phyloP scores from a whole-genome alignment of 2,888 invertebrate species.

The Escarpia spicata region DNA sequence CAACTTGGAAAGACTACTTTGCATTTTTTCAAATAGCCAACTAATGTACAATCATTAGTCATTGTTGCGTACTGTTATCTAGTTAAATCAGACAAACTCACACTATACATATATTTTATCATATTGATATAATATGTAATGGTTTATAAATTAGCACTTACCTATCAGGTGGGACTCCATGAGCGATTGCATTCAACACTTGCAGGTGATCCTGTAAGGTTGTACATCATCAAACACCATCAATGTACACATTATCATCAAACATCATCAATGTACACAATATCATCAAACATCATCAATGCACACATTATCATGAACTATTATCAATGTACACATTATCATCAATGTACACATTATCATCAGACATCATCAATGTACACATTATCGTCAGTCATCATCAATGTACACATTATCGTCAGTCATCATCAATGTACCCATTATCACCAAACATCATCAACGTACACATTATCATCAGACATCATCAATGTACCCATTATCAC shows the following conservation, averaged over 20 bases:
- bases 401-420: too few relatives aligned
- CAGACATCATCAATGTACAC: too few relatives aligned
- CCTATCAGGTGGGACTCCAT: constrained; percentile 38
- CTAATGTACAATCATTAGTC: background rate
- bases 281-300: too few relatives aligned
- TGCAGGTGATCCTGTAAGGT: constrained; percentile 49
- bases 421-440: too few relatives aligned
- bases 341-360: too few relatives aligned
- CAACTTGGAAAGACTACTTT: background rate
- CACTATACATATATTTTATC: background rate
- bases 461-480: too few relatives aligned
- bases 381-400: too few relatives aligned
- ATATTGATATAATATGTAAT: background rate
- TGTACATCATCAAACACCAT: background rate
- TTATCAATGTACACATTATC: too few relatives aligned
- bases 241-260: background rate
- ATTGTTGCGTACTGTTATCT: background rate
- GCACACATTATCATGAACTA: too few relatives aligned
- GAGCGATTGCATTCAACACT: constrained; percentile 33
- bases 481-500: too few relatives aligned
- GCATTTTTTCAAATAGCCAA: background rate
- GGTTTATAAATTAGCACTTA: constrained; percentile 7
- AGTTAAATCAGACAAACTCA: background rate
- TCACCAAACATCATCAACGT: too few relatives aligned
- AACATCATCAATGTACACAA: too few relatives aligned